Evolutionary conservation across 2,113 vertebrate genomes (phyloP).

Genomic region (Eidolon helvum): DNA sequence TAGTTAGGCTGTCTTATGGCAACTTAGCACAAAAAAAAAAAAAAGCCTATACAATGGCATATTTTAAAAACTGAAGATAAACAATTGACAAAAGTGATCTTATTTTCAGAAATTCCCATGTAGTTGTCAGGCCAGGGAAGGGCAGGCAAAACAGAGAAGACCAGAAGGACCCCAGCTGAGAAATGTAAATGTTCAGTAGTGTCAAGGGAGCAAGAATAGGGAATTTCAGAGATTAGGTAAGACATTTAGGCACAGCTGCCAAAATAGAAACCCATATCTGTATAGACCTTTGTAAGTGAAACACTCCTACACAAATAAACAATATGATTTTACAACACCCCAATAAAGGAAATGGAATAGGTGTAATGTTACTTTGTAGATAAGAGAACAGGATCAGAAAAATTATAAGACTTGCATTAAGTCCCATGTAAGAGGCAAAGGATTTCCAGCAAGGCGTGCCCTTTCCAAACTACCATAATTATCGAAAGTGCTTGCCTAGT

Average conservation of each 20-base stretch:
- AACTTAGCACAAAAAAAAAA: neutral
- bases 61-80: slow-evolving; percentile 19
- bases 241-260: neutral
- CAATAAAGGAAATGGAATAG: neutral
- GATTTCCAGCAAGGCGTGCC: neutral
- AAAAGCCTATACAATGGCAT: neutral
- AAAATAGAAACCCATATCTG: neutral
- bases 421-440: neutral
- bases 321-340: neutral
- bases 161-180: neutral
- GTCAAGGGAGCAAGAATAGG: neutral
- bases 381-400: neutral
- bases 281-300: neutral
- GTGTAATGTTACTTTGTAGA: neutral
- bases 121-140: neutral
- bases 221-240: neutral
- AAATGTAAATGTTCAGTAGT: neutral
- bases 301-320: neutral
- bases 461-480: neutral
- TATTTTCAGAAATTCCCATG: neutral
- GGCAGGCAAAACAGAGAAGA: neutral
- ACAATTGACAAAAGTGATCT: neutral
- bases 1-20: neutral
- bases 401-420: neutral
- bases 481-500: neutral